Conservation (phyloP, 1,140 invertebrate genomes). For the Drosophila asahinai region DNA sequence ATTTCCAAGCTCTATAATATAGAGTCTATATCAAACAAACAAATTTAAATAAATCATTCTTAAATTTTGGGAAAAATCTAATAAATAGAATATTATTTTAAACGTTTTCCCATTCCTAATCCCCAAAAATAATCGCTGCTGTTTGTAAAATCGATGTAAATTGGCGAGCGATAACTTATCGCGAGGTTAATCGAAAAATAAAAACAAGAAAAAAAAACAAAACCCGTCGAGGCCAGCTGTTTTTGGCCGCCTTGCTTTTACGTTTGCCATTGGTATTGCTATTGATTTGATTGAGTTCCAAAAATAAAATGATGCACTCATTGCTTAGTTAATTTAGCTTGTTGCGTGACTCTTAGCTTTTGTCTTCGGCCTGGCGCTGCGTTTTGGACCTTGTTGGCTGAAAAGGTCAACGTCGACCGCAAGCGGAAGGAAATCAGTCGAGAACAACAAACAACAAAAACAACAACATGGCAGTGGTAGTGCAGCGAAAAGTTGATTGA, state of each 20-base stretch:
- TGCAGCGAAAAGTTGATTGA: slow-evolving; percentile 64
- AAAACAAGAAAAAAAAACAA: not conserved
- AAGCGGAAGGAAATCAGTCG: slow-evolving; percentile 69
- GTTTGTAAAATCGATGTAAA: not conserved
- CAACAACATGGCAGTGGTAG: slow-evolving; percentile 17
- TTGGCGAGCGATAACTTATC: slow-evolving; percentile 21
- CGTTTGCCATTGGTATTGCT: slow-evolving; percentile 35
- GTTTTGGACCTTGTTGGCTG: slow-evolving; percentile 27
- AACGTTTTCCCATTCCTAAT: not conserved
- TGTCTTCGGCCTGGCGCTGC: slow-evolving; percentile 25
- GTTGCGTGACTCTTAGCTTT: slow-evolving; percentile 73
- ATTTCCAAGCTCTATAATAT: too few relatives aligned
- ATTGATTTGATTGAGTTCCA: slow-evolving; percentile 78
- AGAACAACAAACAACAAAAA: slow-evolving; percentile 31
- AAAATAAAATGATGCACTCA: slow-evolving; percentile 79
- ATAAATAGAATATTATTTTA: too few relatives aligned
- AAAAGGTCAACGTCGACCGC: slow-evolving; percentile 64
- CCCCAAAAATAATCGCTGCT: slow-evolving; percentile 13
- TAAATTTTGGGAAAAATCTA: too few relatives aligned
- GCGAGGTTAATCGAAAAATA: slow-evolving; percentile 12
- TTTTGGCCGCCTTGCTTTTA: slow-evolving; percentile 21
- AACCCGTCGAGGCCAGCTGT: slow-evolving; percentile 25
- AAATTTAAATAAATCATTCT: too few relatives aligned
- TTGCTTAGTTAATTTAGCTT: slow-evolving; percentile 48
- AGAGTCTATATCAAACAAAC: too few relatives aligned